Base-by-base conservation (phyloP, 1,140 invertebrate species). In the Sitobion miscanthi region DNA sequence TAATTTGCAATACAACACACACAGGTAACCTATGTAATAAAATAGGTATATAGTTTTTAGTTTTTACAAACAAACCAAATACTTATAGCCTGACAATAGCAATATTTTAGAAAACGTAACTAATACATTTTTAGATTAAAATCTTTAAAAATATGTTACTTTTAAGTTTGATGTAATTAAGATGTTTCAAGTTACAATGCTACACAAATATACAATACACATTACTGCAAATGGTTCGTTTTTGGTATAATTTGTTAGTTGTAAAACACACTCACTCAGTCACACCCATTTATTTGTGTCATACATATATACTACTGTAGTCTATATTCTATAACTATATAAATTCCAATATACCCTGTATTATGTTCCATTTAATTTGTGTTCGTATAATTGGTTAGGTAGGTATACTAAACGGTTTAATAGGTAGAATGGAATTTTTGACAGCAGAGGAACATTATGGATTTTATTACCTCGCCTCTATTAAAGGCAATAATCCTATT, bases 311-410 rank as follows among this genome's bases (percentile, higher is more conserved):
- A 69, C 7, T 69, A 25, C 7, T 82, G 21, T 82, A 42, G 42
- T 42, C 42, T 42, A 82, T 30, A 62, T 3, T n/a, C 30, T n/a
- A 6, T 77, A 77, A 77, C 62, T n/a, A 77, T 77, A n/a, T n/a
- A 69, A n/a, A 77, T 77, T 77, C 30, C 30, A n/a, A 83, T 42
- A 83, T 23, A 35, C 82, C 20, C 38, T 85, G 23, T 85, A 85
- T 85, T 11, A 25, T 85, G 42, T 45, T 85, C 3, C 83, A 25
- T 85, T 85, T 42, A 85, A 85, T 85, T 85, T 42, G 30, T 45
- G 83, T 85, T 45, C 38, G 23, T 85, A 45, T 85, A 85, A 85
- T 85, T 85, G 83, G 83, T 77, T n/a, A 77, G 62, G n/a, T n/a
- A 77, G 62, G 4, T 42, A 42, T 85, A 45, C 23, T 85, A 85